Evolutionary conservation across 2,113 vertebrate species (phyloP).

Genomic region (Leptobrachium leishanense): DNA sequence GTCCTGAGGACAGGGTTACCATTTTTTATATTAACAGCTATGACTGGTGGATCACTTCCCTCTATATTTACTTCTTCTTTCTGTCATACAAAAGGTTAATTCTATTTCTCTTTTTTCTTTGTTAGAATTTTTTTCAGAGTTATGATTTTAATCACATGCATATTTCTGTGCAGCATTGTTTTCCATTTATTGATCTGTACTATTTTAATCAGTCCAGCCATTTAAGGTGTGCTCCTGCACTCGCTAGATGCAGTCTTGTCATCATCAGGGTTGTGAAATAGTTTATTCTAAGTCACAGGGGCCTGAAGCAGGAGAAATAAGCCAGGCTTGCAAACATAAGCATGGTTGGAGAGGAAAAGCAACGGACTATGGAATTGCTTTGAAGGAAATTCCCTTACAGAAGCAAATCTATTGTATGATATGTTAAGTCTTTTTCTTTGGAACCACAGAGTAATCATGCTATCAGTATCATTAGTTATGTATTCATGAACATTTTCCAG

Average conservation of each 20-base stretch:
- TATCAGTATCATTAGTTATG: too few relatives aligned
- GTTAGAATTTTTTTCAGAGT: not conserved
- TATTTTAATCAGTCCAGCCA: conserved; percentile 62
- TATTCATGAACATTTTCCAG: too few relatives aligned
- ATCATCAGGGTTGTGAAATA: conserved; percentile 44
- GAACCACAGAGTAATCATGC: too few relatives aligned
- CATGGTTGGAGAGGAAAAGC: conserved; percentile 13
- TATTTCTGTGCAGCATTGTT: conserved; percentile 5
- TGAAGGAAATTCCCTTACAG: not conserved
- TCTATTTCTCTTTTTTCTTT: too few relatives aligned
- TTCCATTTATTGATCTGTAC: conserved; percentile 32
- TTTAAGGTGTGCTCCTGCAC: conserved; percentile 59
- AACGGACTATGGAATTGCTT: fast-evolving
- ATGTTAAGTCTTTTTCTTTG: too few relatives aligned
- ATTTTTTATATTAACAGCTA: too few relatives aligned
- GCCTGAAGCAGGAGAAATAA: conserved; percentile 32
- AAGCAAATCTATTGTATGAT: not conserved
- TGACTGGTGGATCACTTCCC: too few relatives aligned
- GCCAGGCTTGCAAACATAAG: conserved; percentile 21
- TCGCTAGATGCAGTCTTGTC: conserved; percentile 52
- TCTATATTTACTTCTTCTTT: too few relatives aligned
- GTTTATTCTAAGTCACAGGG: conserved; percentile 40
- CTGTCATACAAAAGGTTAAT: too few relatives aligned
- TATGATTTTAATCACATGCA: conserved; percentile 22
- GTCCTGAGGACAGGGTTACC: too few relatives aligned